phyloP scores from a whole-genome alignment of 2,113 vertebrate species.

The Cacatua alba region DNA sequence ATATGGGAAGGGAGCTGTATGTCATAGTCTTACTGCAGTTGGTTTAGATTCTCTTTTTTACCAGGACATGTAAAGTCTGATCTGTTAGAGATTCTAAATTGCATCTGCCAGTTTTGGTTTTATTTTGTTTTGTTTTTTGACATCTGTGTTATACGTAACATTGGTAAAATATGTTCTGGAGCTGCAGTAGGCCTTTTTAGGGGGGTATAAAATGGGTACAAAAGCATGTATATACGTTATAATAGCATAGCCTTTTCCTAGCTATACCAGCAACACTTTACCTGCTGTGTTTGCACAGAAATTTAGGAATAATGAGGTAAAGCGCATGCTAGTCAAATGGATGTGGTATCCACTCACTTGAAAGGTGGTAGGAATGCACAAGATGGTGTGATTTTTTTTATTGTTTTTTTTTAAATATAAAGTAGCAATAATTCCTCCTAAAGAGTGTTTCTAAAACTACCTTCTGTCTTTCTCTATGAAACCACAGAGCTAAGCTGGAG shows the following conservation, averaged over 20 bases:
- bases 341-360: background rate
- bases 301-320: background rate
- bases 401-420: background rate
- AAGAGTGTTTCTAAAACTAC: background rate
- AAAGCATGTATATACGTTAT: background rate
- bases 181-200: background rate
- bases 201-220: background rate
- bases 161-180: background rate
- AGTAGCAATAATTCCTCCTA: background rate
- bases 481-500: background rate
- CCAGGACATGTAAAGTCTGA: background rate
- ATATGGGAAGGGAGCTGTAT: background rate
- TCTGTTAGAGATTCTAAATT: background rate
- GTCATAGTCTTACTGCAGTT: background rate
- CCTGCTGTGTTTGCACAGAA: background rate
- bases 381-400: background rate
- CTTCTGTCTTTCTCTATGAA: background rate
- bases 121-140: background rate
- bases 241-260: background rate
- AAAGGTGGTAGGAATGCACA: background rate
- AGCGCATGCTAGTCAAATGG: background rate
- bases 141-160: background rate
- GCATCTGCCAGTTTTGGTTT: background rate
- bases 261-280: background rate
- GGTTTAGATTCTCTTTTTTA: background rate